These are phyloP conservation scores for Sphinx pinastri DNA, from an alignment of 2,888 invertebrate species.

Conservation along the genomic window DNA sequence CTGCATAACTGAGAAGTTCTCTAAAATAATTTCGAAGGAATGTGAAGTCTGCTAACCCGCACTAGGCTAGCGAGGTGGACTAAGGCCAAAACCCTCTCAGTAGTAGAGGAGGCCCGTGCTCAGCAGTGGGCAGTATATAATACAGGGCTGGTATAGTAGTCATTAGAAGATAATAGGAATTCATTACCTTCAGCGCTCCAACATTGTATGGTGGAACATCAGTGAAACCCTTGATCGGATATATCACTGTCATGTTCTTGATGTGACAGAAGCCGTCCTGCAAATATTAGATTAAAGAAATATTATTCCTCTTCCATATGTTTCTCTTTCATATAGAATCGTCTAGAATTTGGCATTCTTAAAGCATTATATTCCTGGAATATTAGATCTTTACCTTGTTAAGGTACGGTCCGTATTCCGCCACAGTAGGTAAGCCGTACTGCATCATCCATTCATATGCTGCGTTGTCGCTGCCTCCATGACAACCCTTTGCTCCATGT, in stretches of 20 bases:
- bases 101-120: too few species aligned
- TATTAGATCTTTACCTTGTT: constrained; percentile 82
- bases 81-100: too few species aligned
- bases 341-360: too few species aligned
- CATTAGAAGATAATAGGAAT: neutral
- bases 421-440: constrained; percentile 91
- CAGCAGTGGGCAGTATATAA: too few species aligned
- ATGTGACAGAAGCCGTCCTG: constrained; percentile 93
- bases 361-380: too few species aligned
- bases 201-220: constrained; percentile 90
- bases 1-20: too few species aligned
- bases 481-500: constrained; percentile 93
- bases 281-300: constrained; percentile 34
- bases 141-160: too few species aligned
- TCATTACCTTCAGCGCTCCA: constrained; percentile 85
- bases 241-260: constrained; percentile 85
- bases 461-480: constrained; percentile 95
- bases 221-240: constrained; percentile 90
- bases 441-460: constrained; percentile 95
- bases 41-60: too few species aligned
- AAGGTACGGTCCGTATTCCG: constrained; percentile 93
- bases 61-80: too few species aligned
- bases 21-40: too few species aligned
- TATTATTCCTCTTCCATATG: neutral
- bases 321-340: too few species aligned